Percentiles rank a stretch among this genome's conserved stretches.
These are phyloP conservation scores for Papilio aristodemus DNA, from an alignment of 1,140 invertebrate genomes.

Conservation along the genomic window DNA sequence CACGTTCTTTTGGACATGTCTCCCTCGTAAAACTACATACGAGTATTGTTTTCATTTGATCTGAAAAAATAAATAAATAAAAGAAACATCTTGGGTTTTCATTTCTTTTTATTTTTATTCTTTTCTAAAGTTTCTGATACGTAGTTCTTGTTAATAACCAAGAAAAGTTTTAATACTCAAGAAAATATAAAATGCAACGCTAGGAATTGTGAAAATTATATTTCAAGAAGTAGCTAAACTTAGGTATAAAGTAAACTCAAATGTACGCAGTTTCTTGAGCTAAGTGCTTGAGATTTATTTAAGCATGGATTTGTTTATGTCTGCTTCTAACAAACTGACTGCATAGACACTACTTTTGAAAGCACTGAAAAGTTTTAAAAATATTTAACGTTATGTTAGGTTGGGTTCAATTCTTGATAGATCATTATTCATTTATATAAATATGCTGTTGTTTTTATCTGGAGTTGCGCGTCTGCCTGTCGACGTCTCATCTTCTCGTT, in stretches of 20 bases:
- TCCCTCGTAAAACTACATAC: no score
- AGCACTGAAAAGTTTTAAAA: neutral
- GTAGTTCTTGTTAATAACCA: neutral
- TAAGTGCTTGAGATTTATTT: slow-evolving; percentile 13
- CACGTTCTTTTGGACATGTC: no score
- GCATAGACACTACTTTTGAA: neutral
- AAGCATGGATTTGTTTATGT: slow-evolving; percentile 15
- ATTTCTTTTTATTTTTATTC: neutral
- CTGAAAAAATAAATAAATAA: no score
- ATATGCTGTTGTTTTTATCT: no score
- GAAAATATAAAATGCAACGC: neutral
- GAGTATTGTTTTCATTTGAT: no score
- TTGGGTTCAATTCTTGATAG: no score
- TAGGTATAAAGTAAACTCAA: neutral
- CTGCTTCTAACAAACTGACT: slow-evolving; percentile 10
- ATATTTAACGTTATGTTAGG: no score
- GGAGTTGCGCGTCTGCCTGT: no score
- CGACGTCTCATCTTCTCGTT: no score
- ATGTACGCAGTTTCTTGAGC: slow-evolving; percentile 6
- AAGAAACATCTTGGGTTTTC: no score
- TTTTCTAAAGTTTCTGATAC: neutral
- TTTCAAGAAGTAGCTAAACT: neutral
- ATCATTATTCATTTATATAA: no score
- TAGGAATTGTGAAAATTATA: neutral
- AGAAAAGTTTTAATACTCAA: neutral